These are phyloP conservation scores for Ophion obscuratus DNA, from an alignment of 2,888 invertebrate genomes.

Conservation along the genomic window DNA sequence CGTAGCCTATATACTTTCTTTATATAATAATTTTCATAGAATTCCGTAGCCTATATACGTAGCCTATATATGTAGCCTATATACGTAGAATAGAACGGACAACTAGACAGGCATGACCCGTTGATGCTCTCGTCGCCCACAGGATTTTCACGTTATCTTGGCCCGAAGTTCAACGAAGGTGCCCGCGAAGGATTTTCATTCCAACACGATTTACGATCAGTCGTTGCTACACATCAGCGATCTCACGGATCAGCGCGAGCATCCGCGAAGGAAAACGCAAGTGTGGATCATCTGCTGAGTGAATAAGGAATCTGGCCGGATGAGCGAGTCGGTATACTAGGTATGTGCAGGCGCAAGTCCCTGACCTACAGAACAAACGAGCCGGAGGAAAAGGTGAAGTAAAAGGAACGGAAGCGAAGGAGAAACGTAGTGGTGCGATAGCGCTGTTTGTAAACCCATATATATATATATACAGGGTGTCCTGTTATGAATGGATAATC, in stretches of 20 bases:
- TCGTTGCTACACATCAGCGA: background rate
- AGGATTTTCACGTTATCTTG: no score
- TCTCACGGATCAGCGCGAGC: background rate
- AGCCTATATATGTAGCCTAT: no score
- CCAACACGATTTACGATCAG: background rate
- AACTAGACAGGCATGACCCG: no score
- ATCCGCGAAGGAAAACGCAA: slow-evolving; percentile 51
- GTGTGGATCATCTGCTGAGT: slow-evolving; percentile 11
- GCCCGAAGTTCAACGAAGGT: no score
- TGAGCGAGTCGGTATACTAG: slow-evolving; percentile 47
- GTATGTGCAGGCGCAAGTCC: slow-evolving; percentile 62
- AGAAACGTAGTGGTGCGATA: slow-evolving; percentile 33
- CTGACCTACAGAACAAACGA: slow-evolving; percentile 72
- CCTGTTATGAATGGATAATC: no score
- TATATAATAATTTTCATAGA: no score
- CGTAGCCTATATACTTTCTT: no score
- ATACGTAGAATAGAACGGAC: no score
- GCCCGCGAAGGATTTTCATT: no score
- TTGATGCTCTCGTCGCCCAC: no score
- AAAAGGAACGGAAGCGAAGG: slow-evolving; percentile 65
- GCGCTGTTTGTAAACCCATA: background rate
- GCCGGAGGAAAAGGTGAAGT: slow-evolving; percentile 62
- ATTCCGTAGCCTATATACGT: no score
- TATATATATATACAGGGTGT: background rate
- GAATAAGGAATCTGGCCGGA: slow-evolving; percentile 56